Conservation (phyloP, 2,888 invertebrate genomes). For the Phlogophora meticulosa region DNA sequence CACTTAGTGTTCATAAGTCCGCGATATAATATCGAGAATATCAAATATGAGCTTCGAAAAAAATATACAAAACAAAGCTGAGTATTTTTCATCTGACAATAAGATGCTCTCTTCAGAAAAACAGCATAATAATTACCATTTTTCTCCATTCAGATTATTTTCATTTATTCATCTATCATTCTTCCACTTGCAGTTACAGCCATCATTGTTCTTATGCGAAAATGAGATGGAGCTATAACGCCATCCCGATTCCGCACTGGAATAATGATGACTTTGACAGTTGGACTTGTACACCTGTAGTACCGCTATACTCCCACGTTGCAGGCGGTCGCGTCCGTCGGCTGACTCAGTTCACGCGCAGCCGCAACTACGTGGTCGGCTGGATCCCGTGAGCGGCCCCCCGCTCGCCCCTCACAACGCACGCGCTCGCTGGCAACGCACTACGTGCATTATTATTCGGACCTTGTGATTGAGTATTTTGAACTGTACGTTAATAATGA, state of each 20-base stretch:
- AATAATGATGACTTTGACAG: neutral
- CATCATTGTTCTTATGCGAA: neutral
- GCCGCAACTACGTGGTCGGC: conserved; percentile 95
- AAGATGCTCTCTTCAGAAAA: neutral
- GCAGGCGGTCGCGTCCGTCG: conserved; percentile 94
- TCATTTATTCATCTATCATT: neutral
- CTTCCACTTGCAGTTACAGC: neutral
- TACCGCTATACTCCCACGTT: conserved; percentile 38
- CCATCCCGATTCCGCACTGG: neutral
- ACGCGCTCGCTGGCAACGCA: conserved; percentile 60
- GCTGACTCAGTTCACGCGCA: conserved; percentile 94
- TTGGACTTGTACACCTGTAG: neutral
- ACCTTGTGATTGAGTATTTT: conserved; percentile 68
- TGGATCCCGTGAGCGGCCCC: conserved; percentile 86
- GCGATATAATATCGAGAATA: neutral
- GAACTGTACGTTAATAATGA: conserved; percentile 23
- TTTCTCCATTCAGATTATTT: neutral
- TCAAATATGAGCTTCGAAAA: too few species aligned
- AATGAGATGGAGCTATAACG: neutral
- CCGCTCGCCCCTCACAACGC: conserved; percentile 57
- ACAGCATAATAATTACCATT: neutral
- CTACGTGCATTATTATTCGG: conserved; percentile 41
- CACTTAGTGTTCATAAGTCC: too few species aligned
- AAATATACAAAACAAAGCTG: neutral
- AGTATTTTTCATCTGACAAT: neutral